Base-by-base conservation (phyloP, 2,888 invertebrate genomes). In the Drosophila atroscutellata region DNA sequence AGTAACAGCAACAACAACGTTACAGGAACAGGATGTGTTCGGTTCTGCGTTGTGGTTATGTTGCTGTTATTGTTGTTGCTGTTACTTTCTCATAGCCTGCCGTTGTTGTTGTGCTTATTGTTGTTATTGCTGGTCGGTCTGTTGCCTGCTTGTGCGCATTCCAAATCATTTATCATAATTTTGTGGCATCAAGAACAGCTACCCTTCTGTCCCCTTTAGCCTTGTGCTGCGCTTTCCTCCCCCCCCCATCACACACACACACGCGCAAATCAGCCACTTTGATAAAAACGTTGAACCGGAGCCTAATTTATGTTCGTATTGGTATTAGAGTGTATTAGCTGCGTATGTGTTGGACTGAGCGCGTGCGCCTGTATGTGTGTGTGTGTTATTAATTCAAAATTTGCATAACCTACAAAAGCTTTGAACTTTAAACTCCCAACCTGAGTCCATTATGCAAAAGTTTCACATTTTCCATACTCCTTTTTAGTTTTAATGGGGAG, bases 151-250 rank as follows among this genome's bases (percentile, higher is more conserved):
- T 89, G 88, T 86, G 89, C 86, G 86, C 87, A 89, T 82, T 89
- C 81, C 83, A 89, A 87, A 86, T 86, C 87, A 86, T 86, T 86
- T 86, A 86, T 86, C 86, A 86, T 86, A 86, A 86, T 86, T 86
- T 87, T 81, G 89, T 89, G 86, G 89, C 85, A 89, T 85, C 83
- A 79, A 85, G 77, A 80, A 70, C 75, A 59, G 15, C 20, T 1
- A 7, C 36, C 36, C 26, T 26, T 7, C 6, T 13, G 60, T 67
- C 47, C 52, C 49, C 49, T 24, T 67, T 55, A 11, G 20, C 58
- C 58, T 70, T 42, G 45, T 37, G 24, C 42, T 62, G 60, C 39
- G 45, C 50, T 64, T 63, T 24, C 69, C 34, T 52, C 15, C 20
- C 30, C 36, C 3, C 24, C 7, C 20, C 2, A n/a, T n/a, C 18